phyloP scores from a whole-genome alignment of 2,797 vertebrate genomes.

The Phrynocephalus forsythii region DNA sequence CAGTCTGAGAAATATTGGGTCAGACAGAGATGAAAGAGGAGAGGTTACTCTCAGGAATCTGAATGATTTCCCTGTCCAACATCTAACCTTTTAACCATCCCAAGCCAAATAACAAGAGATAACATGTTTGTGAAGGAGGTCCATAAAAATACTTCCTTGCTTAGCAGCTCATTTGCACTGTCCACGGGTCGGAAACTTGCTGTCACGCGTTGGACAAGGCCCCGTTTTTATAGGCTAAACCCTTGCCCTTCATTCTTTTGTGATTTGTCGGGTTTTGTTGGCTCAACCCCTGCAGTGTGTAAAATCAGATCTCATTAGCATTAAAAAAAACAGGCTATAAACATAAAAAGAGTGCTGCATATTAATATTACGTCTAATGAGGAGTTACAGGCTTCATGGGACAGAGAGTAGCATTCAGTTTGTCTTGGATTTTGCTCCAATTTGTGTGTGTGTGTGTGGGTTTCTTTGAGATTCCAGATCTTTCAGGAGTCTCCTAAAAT shows the following conservation, averaged over 20 bases:
- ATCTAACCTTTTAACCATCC: slow-evolving; percentile 69
- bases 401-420: slow-evolving; percentile 50
- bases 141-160: slow-evolving; percentile 61
- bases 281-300: slow-evolving; percentile 66
- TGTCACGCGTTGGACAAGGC: slow-evolving; percentile 69
- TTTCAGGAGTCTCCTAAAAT: slow-evolving; percentile 59
- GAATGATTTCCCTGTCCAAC: no score
- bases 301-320: slow-evolving; percentile 73
- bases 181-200: slow-evolving; percentile 73
- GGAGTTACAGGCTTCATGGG: slow-evolving; percentile 30
- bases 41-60: no score
- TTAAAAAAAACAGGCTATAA: slow-evolving; percentile 69
- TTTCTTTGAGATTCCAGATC: slow-evolving; percentile 48
- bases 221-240: slow-evolving; percentile 63
- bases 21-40: no score
- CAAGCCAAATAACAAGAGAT: slow-evolving; percentile 69
- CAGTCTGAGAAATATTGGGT: neutral
- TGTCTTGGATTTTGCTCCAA: slow-evolving; percentile 50
- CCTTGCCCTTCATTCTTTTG: slow-evolving; percentile 69
- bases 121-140: slow-evolving; percentile 61
- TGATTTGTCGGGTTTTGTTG: slow-evolving; percentile 67
- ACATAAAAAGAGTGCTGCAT: slow-evolving; percentile 43
- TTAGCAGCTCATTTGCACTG: slow-evolving; percentile 58
- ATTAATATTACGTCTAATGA: slow-evolving; percentile 56
- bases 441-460: slow-evolving; percentile 51